Evolutionary conservation across 2,113 vertebrate species (phyloP).

Genomic region (Kobus ellipsiprymnus): DNA sequence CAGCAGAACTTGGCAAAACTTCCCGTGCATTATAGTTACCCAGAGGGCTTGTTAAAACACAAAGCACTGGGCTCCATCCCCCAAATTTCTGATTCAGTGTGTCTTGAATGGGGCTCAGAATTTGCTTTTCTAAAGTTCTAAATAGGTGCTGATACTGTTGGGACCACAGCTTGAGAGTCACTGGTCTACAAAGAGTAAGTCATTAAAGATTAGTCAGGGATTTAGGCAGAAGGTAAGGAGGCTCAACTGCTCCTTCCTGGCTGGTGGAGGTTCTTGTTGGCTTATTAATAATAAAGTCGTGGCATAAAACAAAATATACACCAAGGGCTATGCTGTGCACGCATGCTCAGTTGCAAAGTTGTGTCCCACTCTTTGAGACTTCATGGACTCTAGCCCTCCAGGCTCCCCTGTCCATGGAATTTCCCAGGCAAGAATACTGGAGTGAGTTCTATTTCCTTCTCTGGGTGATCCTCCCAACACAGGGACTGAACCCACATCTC

Average conservation of each 20-base stretch:
- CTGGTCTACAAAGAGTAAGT: not conserved
- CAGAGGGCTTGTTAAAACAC: not conserved
- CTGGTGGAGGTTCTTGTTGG: not conserved
- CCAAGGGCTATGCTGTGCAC: not conserved
- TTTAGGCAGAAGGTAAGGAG: not conserved
- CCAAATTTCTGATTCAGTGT: not conserved
- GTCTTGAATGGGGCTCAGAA: not conserved
- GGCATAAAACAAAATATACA: not conserved
- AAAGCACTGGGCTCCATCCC: not conserved
- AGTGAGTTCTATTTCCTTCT: not conserved
- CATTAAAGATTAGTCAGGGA: not conserved
- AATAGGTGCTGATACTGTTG: not conserved
- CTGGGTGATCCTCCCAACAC: not conserved
- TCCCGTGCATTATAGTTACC: not conserved
- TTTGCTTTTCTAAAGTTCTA: not conserved
- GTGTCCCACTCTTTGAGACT: not conserved
- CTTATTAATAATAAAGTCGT: not conserved
- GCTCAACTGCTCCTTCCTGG: not conserved
- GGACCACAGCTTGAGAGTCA: not conserved
- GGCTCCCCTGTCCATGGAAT: not conserved
- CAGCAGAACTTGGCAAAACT: not conserved
- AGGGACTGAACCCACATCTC: not conserved
- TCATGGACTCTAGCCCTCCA: not conserved
- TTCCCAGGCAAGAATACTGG: not conserved
- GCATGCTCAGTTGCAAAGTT: not conserved